Conservation (phyloP, 2,113 vertebrate genomes). For the Theristicus caerulescens region DNA sequence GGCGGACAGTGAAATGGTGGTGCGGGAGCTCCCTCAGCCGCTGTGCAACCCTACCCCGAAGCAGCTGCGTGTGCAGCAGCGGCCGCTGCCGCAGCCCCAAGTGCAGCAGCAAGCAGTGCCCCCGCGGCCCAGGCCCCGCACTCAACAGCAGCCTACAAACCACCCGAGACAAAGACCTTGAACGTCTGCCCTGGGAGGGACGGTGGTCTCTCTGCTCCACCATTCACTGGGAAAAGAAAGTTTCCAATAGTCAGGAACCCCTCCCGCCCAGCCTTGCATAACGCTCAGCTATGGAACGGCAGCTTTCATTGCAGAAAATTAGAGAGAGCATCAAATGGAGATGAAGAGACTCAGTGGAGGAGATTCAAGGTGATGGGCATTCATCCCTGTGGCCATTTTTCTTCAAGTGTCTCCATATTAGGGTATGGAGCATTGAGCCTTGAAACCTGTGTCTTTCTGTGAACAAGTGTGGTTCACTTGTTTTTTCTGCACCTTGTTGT, state of each 20-base stretch:
- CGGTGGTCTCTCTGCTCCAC: neutral
- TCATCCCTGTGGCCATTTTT: neutral
- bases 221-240: neutral
- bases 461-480: neutral
- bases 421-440: neutral
- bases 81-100: neutral
- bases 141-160: neutral
- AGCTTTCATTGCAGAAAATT: neutral
- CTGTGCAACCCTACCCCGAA: fast-evolving
- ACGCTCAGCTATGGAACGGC: neutral
- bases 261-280: neutral
- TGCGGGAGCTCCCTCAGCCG: neutral
- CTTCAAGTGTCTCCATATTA: neutral
- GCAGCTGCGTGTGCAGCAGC: neutral
- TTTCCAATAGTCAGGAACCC: neutral
- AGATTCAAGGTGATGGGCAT: neutral
- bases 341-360: neutral
- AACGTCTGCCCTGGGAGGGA: fast-evolving
- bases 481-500: neutral
- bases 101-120: neutral
- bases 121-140: slow-evolving; percentile 14
- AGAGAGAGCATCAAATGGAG: neutral
- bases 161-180: neutral
- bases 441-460: neutral
- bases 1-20: fast-evolving